Conservation (phyloP, 2,888 invertebrate species). For the Pristionchus mayeri region DNA sequence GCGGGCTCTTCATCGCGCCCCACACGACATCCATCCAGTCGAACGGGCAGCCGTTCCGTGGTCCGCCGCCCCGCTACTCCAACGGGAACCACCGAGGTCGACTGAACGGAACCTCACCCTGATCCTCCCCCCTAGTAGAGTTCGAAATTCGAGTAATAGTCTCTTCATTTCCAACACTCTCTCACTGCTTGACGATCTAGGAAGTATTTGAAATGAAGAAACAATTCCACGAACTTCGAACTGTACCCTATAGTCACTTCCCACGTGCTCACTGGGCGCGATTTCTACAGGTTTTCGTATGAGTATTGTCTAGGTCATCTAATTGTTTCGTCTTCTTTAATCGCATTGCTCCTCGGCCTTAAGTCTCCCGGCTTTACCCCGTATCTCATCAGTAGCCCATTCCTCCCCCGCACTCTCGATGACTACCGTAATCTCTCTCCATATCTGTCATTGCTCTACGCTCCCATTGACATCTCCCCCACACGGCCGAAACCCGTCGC, state of each 20-base stretch:
- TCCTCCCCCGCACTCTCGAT: background rate
- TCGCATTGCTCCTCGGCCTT: background rate
- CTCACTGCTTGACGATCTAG: too few species aligned
- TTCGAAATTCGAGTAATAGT: too few species aligned
- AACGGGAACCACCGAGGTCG: background rate
- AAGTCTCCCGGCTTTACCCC: conserved; percentile 9
- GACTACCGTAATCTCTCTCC: background rate
- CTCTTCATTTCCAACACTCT: too few species aligned
- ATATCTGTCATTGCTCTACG: background rate
- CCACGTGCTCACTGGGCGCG: background rate
- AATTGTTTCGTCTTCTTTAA: background rate
- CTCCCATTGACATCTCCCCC: conserved; percentile 20
- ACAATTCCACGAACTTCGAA: too few species aligned
- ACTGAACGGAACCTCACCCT: background rate
- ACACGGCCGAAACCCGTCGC: too few species aligned
- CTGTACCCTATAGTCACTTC: background rate
- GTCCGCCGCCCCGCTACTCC: background rate
- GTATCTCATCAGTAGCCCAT: conserved; percentile 16
- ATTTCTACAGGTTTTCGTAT: background rate
- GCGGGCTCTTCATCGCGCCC: background rate
- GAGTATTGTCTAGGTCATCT: background rate
- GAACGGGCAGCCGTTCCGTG: conserved; percentile 1
- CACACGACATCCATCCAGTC: background rate
- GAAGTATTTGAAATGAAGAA: too few species aligned
- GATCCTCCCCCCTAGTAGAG: background rate